Conservation (phyloP, 2,797 vertebrate genomes). For the Adelosebastes latens region DNA sequence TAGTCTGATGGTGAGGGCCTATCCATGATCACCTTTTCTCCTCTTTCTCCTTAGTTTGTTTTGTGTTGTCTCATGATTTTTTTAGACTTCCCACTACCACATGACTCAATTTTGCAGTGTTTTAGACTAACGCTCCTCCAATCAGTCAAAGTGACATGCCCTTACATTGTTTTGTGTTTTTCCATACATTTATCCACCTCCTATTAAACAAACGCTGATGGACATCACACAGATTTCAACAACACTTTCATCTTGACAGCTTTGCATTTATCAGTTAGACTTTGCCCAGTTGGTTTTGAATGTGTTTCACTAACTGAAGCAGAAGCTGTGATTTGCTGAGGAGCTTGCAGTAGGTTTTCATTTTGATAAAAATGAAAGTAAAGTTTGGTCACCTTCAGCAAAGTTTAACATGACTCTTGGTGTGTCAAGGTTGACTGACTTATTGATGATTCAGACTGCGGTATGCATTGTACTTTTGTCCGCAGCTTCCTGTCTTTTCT, state of each 20-base stretch:
- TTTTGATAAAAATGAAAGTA: not conserved
- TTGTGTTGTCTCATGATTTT: not conserved
- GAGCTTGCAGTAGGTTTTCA: not conserved
- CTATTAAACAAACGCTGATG: not conserved
- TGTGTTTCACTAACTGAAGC: not conserved
- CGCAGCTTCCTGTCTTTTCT: constrained; percentile 5
- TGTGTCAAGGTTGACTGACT: not conserved
- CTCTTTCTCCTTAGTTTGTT: not conserved
- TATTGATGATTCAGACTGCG: constrained; percentile 13
- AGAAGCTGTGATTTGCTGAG: not conserved
- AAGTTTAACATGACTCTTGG: not conserved
- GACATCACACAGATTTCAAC: not conserved
- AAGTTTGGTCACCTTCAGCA: not conserved
- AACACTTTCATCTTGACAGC: not conserved
- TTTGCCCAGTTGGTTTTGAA: not conserved
- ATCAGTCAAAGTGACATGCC: not conserved
- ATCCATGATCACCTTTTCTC: not conserved
- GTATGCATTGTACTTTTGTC: not conserved
- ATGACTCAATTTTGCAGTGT: not conserved
- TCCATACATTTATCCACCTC: not conserved
- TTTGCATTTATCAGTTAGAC: not conserved
- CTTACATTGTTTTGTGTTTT: not conserved
- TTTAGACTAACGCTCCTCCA: not conserved
- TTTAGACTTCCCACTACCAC: too few species aligned
- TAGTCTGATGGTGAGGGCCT: not conserved